Base-by-base conservation (phyloP, 2,797 vertebrate genomes). In the Acanthurus lineatus region DNA sequence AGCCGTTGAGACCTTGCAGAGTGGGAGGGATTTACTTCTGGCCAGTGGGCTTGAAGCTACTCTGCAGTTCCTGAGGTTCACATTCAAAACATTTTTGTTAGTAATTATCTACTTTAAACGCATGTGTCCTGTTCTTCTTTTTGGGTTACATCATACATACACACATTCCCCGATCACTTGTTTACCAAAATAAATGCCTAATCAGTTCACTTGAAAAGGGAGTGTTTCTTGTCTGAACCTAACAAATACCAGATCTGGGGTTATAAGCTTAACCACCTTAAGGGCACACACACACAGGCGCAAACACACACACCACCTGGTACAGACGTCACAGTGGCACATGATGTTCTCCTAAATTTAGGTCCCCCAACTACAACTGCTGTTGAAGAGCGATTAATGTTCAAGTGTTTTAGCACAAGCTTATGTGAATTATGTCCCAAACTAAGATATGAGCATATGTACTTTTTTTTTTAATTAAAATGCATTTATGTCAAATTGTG, bases 331-430 rank as follows among this genome's bases (percentile, higher is more conserved):
- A 91, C 82, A 64, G 77, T 72, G 76, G 87, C 87, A n/a, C 91
- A 88, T 88, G 88, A 90, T 91, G 86, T 86, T 84, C 86, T 86
- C 86, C 94, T 95, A 95, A 94, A 94, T 95, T 94, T 95, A 95
- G 93, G 86, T 62, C 61, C 58, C 69, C 85, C 81, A 74, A 86
- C 88, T 89, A 90, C 72, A 81, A 84, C 89, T 65, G 70, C 84
- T 88, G 75, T 82, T 64, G 16, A 80, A 57, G 40, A 52, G 19
- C 32, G 9, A 72, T 69, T 64, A 75, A 42, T 78, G 67, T 57
- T 28, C 45, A 69, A 69, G 32, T 82, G 67, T 79, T 86, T 87
- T 64, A 73, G 32, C 42, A 49, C 15, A 62, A 19, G 38, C n/a
- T 9, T 45, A 19, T 77, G 32, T 42, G 25, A 47, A 64, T 76